Evolutionary conservation across 2,888 invertebrate species (phyloP).

Genomic region (Drosophila sordidapex): DNA sequence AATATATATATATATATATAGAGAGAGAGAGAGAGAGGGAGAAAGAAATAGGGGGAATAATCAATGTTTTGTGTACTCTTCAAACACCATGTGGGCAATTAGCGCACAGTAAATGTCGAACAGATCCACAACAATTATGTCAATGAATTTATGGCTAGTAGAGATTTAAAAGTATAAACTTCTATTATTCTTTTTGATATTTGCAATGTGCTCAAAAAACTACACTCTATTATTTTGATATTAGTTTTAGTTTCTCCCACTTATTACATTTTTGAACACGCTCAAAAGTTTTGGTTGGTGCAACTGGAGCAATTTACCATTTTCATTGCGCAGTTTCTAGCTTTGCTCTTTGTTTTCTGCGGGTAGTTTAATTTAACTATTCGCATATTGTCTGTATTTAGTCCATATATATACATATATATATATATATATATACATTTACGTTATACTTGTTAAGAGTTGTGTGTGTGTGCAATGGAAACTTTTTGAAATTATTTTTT

Average conservation of each 20-base stretch:
- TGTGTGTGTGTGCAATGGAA: slow-evolving; percentile 42
- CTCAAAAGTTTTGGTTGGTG: slow-evolving; percentile 51
- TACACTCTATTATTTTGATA: slow-evolving; percentile 15
- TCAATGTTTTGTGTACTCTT: background rate
- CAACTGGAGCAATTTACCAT: slow-evolving; percentile 49
- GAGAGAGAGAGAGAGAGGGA: background rate
- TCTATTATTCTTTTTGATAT: background rate
- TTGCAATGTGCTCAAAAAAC: background rate
- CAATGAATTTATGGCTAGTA: background rate
- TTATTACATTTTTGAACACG: slow-evolving; percentile 60
- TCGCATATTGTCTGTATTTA: slow-evolving; percentile 23
- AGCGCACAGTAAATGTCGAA: background rate
- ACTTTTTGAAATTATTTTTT: slow-evolving; percentile 40
- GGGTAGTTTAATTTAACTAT: slow-evolving; percentile 24
- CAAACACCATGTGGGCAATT: slow-evolving; percentile 3
- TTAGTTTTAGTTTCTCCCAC: slow-evolving; percentile 52
- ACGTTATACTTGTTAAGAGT: slow-evolving; percentile 38
- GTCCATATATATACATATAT: slow-evolving; percentile 11
- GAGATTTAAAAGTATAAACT: background rate
- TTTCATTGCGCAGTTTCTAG: slow-evolving; percentile 11
- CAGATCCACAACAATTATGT: too few relatives aligned
- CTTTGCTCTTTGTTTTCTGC: slow-evolving; percentile 8
- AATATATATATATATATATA: rapidly evolving
- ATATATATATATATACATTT: background rate
- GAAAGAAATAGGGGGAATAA: background rate